phyloP scores from a whole-genome alignment of 2,888 invertebrate genomes.

The Caenorhabditis japonica region DNA sequence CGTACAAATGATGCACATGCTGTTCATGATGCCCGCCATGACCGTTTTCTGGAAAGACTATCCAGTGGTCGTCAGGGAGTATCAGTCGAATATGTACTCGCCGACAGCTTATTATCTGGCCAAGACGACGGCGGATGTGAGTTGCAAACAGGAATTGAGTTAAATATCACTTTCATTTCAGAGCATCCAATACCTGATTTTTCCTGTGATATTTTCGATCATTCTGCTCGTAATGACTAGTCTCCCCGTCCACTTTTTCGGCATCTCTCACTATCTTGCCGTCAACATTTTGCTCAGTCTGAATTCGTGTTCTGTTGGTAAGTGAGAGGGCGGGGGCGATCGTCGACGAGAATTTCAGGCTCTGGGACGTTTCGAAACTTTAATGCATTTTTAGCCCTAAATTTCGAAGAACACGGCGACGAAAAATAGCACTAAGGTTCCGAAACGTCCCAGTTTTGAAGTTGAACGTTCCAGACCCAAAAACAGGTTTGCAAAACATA shows the following conservation, averaged over 20 bases:
- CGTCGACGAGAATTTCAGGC: no score
- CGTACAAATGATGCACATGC: constrained; percentile 93
- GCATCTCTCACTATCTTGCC: constrained; percentile 17
- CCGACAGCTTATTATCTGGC: constrained; percentile 90
- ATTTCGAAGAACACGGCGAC: no score
- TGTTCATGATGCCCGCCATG: constrained; percentile 91
- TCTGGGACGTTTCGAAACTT: no score
- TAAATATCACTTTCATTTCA: constrained; percentile 72
- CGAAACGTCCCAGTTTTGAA: no score
- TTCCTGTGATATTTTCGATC: constrained; percentile 87
- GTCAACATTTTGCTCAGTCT: constrained; percentile 46
- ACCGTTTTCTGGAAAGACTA: constrained; percentile 91
- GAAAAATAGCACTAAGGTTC: no score
- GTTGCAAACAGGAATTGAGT: neutral
- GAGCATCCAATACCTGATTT: constrained; percentile 86
- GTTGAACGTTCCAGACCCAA: no score
- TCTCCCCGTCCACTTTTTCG: constrained; percentile 6
- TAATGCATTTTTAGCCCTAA: no score
- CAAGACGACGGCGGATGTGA: constrained; percentile 85
- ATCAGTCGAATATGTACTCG: constrained; percentile 90
- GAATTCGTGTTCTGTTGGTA: constrained; percentile 39
- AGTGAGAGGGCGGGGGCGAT: no score
- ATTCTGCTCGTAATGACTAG: constrained; percentile 91
- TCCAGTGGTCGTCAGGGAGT: constrained; percentile 90
- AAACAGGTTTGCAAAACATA: no score